Conservation (phyloP, 2,888 invertebrate genomes). For the Drosophila eohydei region DNA sequence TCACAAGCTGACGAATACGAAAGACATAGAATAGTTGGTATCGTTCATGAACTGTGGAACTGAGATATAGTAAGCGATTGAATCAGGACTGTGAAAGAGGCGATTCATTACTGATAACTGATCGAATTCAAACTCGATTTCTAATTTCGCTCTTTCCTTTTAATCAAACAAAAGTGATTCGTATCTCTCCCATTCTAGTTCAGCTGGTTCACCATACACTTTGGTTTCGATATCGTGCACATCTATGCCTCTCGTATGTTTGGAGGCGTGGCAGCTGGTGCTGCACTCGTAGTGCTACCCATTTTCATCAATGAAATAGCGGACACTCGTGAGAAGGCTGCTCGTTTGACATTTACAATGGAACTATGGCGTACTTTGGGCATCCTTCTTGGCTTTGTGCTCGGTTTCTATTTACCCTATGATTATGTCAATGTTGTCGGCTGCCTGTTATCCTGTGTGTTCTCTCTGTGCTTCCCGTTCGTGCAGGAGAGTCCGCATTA, state of each 20-base stretch:
- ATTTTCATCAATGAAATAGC: constrained; percentile 81
- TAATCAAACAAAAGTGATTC: background rate
- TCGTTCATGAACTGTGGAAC: background rate
- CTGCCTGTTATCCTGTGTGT: constrained; percentile 67
- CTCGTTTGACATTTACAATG: constrained; percentile 69
- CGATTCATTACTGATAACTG: background rate
- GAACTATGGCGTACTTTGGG: constrained; percentile 78
- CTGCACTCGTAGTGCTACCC: constrained; percentile 76
- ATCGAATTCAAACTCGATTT: background rate
- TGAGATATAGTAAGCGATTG: background rate
- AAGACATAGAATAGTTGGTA: background rate
- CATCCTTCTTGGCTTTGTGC: constrained; percentile 70
- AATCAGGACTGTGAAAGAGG: background rate
- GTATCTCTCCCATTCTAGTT: constrained; percentile 48
- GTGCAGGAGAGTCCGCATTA: constrained; percentile 82
- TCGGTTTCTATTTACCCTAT: constrained; percentile 72
- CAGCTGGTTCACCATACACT: constrained; percentile 81
- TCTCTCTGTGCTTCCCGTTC: constrained; percentile 80
- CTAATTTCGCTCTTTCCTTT: background rate
- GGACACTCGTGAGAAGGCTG: constrained; percentile 63
- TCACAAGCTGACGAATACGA: background rate
- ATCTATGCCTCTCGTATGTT: constrained; percentile 80
- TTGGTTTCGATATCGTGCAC: constrained; percentile 80
- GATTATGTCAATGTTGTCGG: constrained; percentile 70
- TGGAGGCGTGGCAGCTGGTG: constrained; percentile 79